Evolutionary conservation across 2,888 invertebrate species (phyloP).

Genomic region (Lysandra bellargus): DNA sequence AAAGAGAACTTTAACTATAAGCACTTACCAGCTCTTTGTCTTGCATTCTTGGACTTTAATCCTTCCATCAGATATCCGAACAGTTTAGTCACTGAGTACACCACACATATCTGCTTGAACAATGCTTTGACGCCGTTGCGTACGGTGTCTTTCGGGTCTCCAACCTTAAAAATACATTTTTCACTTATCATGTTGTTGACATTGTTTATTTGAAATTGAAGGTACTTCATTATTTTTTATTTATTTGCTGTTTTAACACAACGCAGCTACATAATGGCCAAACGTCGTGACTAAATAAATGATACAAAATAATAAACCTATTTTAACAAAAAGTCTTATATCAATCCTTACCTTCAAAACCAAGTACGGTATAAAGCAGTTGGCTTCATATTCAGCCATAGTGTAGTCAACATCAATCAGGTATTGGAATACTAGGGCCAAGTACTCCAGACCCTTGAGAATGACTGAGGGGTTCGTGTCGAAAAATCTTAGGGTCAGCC

Average conservation of each 20-base stretch:
- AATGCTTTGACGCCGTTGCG: conserved; percentile 93
- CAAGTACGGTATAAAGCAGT: conserved; percentile 96
- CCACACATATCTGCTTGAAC: conserved; percentile 90
- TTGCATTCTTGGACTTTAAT: conserved; percentile 96
- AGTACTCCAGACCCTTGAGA: conserved; percentile 96
- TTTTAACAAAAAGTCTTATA: neutral
- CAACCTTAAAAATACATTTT: conserved; percentile 81
- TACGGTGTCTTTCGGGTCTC: conserved; percentile 97
- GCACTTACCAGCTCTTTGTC: conserved; percentile 89
- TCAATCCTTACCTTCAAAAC: conserved; percentile 87
- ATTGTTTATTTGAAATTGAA: too few relatives aligned
- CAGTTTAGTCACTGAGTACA: conserved; percentile 94
- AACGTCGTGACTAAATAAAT: too few relatives aligned
- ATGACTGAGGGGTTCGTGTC: conserved; percentile 99
- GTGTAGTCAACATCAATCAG: conserved; percentile 90
- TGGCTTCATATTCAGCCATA: conserved; percentile 94
- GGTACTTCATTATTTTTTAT: too few relatives aligned
- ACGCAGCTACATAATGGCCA: too few relatives aligned
- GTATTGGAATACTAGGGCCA: conserved; percentile 89
- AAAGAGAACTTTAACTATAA: too few relatives aligned
- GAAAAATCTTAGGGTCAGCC: conserved; percentile 97
- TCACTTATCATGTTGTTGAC: neutral
- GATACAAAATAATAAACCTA: too few relatives aligned
- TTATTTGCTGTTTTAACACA: too few relatives aligned
- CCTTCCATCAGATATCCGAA: conserved; percentile 97